Percentiles rank a stretch among this genome's conserved stretches.
Evolutionary conservation across 2,888 invertebrate genomes (phyloP).

Genomic region (Hirtodrosophila trivittata): DNA sequence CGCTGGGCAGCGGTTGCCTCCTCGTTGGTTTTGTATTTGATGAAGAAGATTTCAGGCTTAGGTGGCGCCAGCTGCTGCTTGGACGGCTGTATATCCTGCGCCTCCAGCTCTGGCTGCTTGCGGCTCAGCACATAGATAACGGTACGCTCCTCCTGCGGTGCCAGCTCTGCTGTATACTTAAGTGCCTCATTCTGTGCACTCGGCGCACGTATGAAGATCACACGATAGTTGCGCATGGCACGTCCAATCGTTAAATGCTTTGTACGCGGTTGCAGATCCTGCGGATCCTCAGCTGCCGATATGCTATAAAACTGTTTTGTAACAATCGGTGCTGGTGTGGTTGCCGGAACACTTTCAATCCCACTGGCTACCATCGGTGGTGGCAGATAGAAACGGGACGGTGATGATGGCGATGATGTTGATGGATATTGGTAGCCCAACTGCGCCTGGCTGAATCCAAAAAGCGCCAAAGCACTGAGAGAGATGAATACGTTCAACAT

Average conservation of each 20-base stretch:
- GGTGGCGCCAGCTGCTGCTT: constrained; percentile 61
- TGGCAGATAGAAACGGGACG: constrained; percentile 52
- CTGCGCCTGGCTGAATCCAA: constrained; percentile 19
- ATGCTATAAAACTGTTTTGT: constrained; percentile 82
- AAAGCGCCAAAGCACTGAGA: not conserved
- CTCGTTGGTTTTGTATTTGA: constrained; percentile 82
- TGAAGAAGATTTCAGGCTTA: constrained; percentile 83
- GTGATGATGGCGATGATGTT: not conserved
- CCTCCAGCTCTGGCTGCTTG: constrained; percentile 77
- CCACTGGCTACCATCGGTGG: constrained; percentile 11
- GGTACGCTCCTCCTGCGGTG: constrained; percentile 83
- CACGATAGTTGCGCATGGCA: constrained; percentile 81
- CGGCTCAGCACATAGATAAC: constrained; percentile 83
- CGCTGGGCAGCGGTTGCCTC: constrained; percentile 82
- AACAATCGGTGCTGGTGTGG: constrained; percentile 66
- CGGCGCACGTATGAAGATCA: constrained; percentile 83
- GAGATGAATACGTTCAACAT: constrained; percentile 36
- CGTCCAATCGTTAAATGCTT: constrained; percentile 81
- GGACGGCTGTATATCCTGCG: constrained; percentile 77
- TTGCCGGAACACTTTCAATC: constrained; percentile 3
- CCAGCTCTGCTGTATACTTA: constrained; percentile 78
- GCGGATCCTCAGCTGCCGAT: constrained; percentile 82
- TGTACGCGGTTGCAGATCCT: constrained; percentile 50
- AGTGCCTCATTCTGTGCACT: constrained; percentile 54
- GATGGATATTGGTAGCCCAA: too few relatives aligned